These are phyloP conservation scores for Pomatostomus ruficeps DNA, from an alignment of 2,113 vertebrate species.

Conservation along the genomic window DNA sequence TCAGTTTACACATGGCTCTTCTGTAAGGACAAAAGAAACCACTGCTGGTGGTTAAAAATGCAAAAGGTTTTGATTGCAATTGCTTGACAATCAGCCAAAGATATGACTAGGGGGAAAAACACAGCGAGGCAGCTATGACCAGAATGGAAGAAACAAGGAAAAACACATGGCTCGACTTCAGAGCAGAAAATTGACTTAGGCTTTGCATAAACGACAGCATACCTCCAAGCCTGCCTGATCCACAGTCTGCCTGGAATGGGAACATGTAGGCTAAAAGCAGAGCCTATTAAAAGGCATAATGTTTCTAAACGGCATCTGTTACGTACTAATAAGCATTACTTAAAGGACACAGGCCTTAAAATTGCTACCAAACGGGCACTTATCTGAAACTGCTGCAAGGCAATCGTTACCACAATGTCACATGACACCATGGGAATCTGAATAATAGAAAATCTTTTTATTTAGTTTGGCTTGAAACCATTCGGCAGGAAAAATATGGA, in stretches of 20 bases:
- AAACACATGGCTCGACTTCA: constrained; percentile 38
- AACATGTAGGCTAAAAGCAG: constrained; percentile 4
- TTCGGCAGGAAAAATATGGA: not conserved
- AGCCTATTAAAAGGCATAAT: constrained; percentile 40
- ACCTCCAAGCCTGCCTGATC: constrained; percentile 23
- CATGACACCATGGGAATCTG: constrained; percentile 17
- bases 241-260: constrained; percentile 21
- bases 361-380: constrained; percentile 41
- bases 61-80: constrained; percentile 22
- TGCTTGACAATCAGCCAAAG: constrained; percentile 17
- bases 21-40: constrained; percentile 31
- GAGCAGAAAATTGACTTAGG: constrained; percentile 63
- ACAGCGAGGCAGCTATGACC: constrained; percentile 32
- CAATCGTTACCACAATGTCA: constrained; percentile 1
- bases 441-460: constrained; percentile 29
- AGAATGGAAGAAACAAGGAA: not conserved
- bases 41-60: not conserved
- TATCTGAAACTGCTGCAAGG: not conserved
- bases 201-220: constrained; percentile 20
- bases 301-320: constrained; percentile 50
- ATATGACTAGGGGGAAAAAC: not conserved
- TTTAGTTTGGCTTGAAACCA: constrained; percentile 8
- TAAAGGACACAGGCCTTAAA: constrained; percentile 57
- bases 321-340: constrained; percentile 36
- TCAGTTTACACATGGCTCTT: constrained; percentile 40